These are phyloP conservation scores for Nyctibius bracteatus DNA, from an alignment of 2,113 vertebrate genomes.

Conservation along the genomic window DNA sequence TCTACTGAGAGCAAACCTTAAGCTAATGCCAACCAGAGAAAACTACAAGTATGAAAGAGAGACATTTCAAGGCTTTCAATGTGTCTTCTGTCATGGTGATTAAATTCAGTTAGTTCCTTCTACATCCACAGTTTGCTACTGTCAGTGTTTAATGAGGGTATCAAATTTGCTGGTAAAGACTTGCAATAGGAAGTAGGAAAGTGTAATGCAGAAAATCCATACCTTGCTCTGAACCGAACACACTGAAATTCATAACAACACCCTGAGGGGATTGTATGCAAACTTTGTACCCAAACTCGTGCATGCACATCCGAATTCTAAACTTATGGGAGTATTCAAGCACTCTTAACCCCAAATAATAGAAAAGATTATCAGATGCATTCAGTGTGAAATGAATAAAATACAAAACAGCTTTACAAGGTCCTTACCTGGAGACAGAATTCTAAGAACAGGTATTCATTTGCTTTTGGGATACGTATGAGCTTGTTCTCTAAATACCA, in stretches of 20 bases:
- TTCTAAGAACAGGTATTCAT: conserved; percentile 10
- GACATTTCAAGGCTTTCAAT: not conserved
- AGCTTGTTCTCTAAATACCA: not conserved
- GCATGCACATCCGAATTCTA: conserved; percentile 35
- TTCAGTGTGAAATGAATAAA: conserved; percentile 63
- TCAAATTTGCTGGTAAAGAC: not conserved
- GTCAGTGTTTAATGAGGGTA: not conserved
- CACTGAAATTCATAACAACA: not conserved
- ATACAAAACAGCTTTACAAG: conserved; percentile 56
- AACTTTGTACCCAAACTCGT: not conserved
- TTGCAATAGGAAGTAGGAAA: not conserved
- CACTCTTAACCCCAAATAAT: conserved; percentile 46
- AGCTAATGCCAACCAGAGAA: not conserved
- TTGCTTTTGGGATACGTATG: not conserved
- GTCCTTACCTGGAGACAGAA: conserved; percentile 38
- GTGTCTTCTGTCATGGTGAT: not conserved
- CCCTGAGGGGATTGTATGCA: not conserved
- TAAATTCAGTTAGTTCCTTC: not conserved
- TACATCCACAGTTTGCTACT: not conserved
- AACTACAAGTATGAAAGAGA: not conserved
- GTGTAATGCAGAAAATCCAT: not conserved
- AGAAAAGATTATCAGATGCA: conserved; percentile 50
- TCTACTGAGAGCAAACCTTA: not conserved
- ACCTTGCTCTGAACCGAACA: not conserved
- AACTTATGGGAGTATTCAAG: conserved; percentile 16